Base-by-base conservation (phyloP, 2,888 invertebrate genomes). In the Strigamia transsilvanica region DNA sequence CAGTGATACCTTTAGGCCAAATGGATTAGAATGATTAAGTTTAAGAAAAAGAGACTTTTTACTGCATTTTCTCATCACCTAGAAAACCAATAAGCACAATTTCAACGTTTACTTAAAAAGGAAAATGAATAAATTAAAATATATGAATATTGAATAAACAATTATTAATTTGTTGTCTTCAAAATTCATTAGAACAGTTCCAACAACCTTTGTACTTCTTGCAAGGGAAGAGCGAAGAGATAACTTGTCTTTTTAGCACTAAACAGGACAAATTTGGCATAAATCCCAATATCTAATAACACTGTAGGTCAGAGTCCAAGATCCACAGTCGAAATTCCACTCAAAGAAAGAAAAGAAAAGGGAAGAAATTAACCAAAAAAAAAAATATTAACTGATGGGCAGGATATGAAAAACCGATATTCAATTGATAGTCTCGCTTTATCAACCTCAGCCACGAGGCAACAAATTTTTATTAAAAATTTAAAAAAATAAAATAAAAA, bases 21-120 rank as follows among this genome's bases (percentile, higher is more conserved):
- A 46, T 61, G 61, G 61, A 61, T 61, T 61, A 61, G 61, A 61
- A 23, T 61, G 61, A 61, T 61, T 61, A 61, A 61, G 61, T 61
- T 61, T 61, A 61, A n/a, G 23, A 6, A 10, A 61, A 61, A n/a
- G 61, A 61, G 6, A 21, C 23, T 61, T 61, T 61, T 61, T 12
- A n/a, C 13, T 10, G n/a, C 13, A 23, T 61, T 61, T 61, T 61
- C 61, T 5, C 61, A 61, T 61, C 46, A 46, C 61, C 61, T 61
- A 61, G 61, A 61, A 61, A 61, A 61, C 12, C 23, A n/a, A n/a
- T 61, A 9, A 15, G n/a, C 46, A 46, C n/a, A 46, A 46, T 61
- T 23, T 61, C 21, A n/a, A 9, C 18, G n/a, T 4, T 61, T 23
- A 3, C 23, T 61, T 61, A 18, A 61, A 61, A 23, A 61, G 23